Conservation (phyloP, 2,113 vertebrate species). For the Phaetusa simplex region DNA sequence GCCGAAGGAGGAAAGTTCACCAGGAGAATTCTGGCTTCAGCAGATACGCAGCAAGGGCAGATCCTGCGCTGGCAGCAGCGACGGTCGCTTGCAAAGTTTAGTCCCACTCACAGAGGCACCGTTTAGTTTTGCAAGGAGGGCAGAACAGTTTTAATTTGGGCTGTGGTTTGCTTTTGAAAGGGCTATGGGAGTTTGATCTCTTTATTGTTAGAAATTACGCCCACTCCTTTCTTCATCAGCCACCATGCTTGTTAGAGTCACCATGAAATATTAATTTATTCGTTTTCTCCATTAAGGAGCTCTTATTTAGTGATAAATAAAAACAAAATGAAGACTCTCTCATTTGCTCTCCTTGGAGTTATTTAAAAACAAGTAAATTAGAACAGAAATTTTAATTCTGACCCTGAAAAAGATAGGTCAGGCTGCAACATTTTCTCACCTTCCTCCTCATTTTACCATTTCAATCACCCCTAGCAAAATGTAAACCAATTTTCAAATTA, state of each 20-base stretch:
- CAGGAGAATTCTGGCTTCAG: background rate
- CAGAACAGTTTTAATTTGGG: background rate
- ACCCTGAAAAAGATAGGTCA: background rate
- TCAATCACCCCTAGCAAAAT: background rate
- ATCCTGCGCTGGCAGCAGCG: background rate
- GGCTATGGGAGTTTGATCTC: background rate
- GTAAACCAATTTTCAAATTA: constrained; percentile 2
- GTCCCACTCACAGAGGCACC: background rate
- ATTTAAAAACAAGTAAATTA: background rate
- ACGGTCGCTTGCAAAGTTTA: background rate
- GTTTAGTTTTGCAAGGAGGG: background rate
- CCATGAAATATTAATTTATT: constrained; percentile 13
- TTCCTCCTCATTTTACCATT: background rate
- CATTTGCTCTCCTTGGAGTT: background rate
- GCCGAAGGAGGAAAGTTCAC: background rate
- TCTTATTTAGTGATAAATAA: background rate
- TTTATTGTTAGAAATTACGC: background rate
- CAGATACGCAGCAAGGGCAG: background rate
- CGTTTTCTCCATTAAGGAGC: background rate
- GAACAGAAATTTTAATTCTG: background rate
- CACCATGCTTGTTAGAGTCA: background rate
- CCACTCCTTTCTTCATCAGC: background rate
- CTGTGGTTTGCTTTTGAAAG: background rate
- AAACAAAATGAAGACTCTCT: background rate
- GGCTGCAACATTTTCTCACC: background rate